Percentiles rank a stretch among this genome's conserved stretches.
These are phyloP conservation scores for Eulemur mongoz DNA, from an alignment of 2,797 vertebrate genomes.

Conservation along the genomic window DNA sequence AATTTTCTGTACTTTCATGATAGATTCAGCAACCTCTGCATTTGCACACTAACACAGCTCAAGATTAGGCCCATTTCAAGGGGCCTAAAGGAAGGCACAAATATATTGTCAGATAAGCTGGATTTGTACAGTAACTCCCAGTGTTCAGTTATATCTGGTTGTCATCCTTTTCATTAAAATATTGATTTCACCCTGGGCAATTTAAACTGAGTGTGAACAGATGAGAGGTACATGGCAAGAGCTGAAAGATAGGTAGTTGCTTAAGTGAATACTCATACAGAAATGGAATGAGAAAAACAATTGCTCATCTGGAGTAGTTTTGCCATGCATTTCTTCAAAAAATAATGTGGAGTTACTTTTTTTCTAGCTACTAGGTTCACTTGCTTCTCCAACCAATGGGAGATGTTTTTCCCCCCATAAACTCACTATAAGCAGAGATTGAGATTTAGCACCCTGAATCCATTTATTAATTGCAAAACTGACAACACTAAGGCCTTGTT, in stretches of 20 bases:
- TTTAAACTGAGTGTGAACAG: slow-evolving; percentile 5
- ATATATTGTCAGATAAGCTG: neutral
- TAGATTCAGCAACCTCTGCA: neutral
- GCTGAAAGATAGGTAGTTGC: neutral
- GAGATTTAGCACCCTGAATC: neutral
- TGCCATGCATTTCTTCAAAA: neutral
- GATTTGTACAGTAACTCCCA: neutral
- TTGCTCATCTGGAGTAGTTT: neutral
- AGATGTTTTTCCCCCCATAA: neutral
- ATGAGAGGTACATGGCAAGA: neutral
- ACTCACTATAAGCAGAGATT: neutral
- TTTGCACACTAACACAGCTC: neutral
- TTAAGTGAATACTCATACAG: neutral
- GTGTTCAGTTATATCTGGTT: neutral
- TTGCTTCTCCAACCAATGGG: neutral
- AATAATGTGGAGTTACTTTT: neutral
- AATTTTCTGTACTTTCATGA: neutral
- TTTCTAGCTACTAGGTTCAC: neutral
- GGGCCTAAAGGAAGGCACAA: neutral
- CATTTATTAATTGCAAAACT: neutral
- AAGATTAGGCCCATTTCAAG: neutral
- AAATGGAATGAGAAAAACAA: neutral
- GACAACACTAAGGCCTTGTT: neutral
- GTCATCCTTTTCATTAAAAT: neutral
- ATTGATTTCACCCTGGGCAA: neutral